These are phyloP conservation scores for Peromyscus polionotus DNA, from an alignment of 2,113 vertebrate species.

Conservation along the genomic window DNA sequence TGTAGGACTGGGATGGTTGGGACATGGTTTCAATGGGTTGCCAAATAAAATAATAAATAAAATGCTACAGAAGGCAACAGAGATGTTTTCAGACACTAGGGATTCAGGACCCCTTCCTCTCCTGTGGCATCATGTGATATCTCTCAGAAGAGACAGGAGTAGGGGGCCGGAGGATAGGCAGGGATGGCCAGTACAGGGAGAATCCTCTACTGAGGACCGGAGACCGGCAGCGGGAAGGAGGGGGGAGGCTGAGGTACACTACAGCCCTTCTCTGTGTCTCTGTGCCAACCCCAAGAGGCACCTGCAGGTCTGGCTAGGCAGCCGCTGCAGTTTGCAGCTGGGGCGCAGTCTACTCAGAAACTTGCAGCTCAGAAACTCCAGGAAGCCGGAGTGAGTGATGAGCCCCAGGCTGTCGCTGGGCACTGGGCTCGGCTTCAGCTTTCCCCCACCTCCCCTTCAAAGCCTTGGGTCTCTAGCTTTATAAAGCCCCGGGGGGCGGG, in stretches of 20 bases:
- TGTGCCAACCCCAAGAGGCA: slow-evolving; percentile 49
- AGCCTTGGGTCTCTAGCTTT: neutral
- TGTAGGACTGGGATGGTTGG: neutral
- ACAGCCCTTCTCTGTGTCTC: neutral
- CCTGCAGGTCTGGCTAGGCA: slow-evolving; percentile 27
- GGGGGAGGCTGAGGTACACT: neutral
- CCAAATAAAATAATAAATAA: neutral
- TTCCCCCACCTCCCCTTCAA: neutral
- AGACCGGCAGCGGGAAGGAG: neutral
- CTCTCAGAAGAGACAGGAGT: neutral
- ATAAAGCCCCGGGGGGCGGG: neutral
- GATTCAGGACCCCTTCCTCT: slow-evolving; percentile 7
- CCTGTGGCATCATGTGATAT: slow-evolving; percentile 37
- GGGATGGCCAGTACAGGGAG: no score
- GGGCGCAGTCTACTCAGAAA: neutral
- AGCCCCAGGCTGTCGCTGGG: neutral
- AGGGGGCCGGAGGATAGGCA: neutral
- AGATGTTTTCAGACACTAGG: slow-evolving; percentile 53
- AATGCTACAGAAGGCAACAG: slow-evolving; percentile 49
- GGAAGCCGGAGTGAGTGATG: neutral
- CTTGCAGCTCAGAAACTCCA: slow-evolving; percentile 61
- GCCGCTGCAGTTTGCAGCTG: slow-evolving; percentile 43
- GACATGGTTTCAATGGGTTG: neutral
- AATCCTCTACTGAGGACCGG: neutral
- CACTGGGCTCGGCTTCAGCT: neutral